These are phyloP conservation scores for Pseudeuparius sepicola DNA, from an alignment of 2,888 invertebrate genomes.

Conservation along the genomic window DNA sequence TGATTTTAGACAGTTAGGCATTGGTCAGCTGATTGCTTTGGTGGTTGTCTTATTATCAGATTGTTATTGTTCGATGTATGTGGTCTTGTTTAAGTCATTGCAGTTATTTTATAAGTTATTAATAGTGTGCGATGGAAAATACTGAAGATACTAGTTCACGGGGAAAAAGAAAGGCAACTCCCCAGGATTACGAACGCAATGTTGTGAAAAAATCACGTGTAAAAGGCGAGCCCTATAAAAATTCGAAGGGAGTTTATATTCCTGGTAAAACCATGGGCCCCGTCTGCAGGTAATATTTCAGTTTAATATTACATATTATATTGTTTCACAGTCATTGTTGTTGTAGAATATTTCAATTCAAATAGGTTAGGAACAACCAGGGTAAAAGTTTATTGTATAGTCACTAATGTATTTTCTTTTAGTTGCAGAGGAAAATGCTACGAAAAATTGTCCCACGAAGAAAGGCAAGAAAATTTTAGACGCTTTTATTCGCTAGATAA, in stretches of 20 bases:
- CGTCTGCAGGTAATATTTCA: conserved; percentile 4
- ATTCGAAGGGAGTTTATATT: conserved; percentile 1
- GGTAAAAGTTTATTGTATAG: too few relatives aligned
- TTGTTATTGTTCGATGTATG: too few relatives aligned
- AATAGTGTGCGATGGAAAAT: conserved; percentile 7
- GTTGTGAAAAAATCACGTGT: conserved; percentile 4
- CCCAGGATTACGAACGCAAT: conserved; percentile 3
- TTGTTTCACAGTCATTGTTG: too few relatives aligned
- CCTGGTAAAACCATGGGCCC: too few relatives aligned
- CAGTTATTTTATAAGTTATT: too few relatives aligned
- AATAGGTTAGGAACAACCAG: too few relatives aligned
- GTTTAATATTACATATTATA: too few relatives aligned
- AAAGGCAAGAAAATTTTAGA: neutral
- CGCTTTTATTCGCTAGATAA: conserved; percentile 3
- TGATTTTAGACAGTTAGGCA: too few relatives aligned
- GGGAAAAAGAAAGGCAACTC: conserved; percentile 1
- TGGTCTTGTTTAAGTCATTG: too few relatives aligned
- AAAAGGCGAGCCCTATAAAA: conserved; percentile 5
- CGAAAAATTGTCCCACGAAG: conserved; percentile 2
- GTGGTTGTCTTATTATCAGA: too few relatives aligned
- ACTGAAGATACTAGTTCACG: conserved; percentile 5
- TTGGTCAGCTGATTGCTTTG: too few relatives aligned
- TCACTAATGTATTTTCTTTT: conserved; percentile 6
- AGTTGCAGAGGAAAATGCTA: conserved; percentile 3
- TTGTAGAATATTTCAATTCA: too few relatives aligned